Evolutionary conservation across 2,797 vertebrate species (phyloP).

Genomic region (Coregonus sp.): DNA sequence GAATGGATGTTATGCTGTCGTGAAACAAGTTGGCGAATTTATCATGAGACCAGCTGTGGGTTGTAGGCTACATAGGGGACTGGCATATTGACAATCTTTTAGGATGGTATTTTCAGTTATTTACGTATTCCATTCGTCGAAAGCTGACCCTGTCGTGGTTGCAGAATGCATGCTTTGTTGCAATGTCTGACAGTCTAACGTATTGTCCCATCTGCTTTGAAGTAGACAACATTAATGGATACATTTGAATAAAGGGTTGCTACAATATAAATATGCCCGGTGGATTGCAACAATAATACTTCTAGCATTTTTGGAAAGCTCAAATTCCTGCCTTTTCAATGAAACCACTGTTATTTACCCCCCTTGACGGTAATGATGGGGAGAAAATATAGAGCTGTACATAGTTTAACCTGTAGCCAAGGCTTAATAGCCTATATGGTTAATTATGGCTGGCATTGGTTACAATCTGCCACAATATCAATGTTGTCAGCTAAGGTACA

Average conservation of each 20-base stretch:
- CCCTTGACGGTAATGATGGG: no score
- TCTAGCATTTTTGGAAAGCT: no score
- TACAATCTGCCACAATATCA: no score
- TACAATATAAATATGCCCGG: background rate
- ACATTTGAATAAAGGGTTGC: background rate
- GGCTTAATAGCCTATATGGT: no score
- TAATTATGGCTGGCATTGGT: no score
- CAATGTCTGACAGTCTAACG: constrained; percentile 5
- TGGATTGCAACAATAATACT: background rate
- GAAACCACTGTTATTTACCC: no score
- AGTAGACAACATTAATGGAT: background rate
- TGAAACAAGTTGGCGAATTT: constrained; percentile 3
- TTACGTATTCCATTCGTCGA: background rate
- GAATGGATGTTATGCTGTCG: constrained; percentile 45
- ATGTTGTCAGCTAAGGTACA: no score
- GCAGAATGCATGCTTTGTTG: constrained; percentile 11
- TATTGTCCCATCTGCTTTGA: constrained; percentile 23
- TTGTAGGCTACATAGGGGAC: constrained; percentile 6
- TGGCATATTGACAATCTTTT: background rate
- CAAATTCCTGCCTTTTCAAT: no score
- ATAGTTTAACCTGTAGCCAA: no score
- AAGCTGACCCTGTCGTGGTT: background rate
- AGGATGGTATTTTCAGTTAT: constrained; percentile 4
- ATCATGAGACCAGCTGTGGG: background rate
- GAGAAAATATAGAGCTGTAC: no score